Base-by-base conservation (phyloP, 2,113 vertebrate genomes). In the Dinomys branickii region DNA sequence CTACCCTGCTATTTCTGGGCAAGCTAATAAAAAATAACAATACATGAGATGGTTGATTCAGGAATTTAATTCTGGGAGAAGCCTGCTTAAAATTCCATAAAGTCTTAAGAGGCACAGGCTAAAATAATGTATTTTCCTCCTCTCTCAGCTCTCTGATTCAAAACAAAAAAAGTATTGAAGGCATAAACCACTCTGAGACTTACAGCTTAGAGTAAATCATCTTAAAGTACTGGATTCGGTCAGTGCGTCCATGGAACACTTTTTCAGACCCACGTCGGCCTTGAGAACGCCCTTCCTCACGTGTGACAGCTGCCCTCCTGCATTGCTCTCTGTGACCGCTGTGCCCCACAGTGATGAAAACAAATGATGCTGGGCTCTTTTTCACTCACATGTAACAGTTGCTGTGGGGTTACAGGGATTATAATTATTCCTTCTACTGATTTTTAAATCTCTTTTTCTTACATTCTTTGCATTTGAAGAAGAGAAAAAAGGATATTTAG, bases 1-100 rank as follows among this genome's bases (percentile, higher is more conserved):
- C 73, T 8, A 47, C 44, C 26, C 19, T 65, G 12, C 82, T 85
- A 50, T 88, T 93, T 77, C 26, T 58, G 10, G 50, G 24, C 28
- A 88, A 88, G 56, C 20, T 84, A 65, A 61, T 38, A 71, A 83
- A 89, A 71, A 69, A 81, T 9, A 71, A 82, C 3, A 65, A 59
- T 67, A 59, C 54, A 24, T 54, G 3, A 24, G 22, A 47, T 94
- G 5, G 56, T 0, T 81, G 69, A 87, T 38, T 9, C 30, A 44
- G 90, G 63, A 92, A 82, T 90, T 85, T 91, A 93, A 93, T 84
- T 87, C 83, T 91, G 56, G 44, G 75, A 87, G 47, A 97, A 94
- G 35, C 20, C 63, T 93, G 75, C 33, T 93, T 93, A 95, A 89
- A 92, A 97, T 96, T 96, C 63, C 90, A 73, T 44, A n/a, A 47